Evolutionary conservation across 2,113 vertebrate species (phyloP).

Genomic region (Carollia perspicillata): DNA sequence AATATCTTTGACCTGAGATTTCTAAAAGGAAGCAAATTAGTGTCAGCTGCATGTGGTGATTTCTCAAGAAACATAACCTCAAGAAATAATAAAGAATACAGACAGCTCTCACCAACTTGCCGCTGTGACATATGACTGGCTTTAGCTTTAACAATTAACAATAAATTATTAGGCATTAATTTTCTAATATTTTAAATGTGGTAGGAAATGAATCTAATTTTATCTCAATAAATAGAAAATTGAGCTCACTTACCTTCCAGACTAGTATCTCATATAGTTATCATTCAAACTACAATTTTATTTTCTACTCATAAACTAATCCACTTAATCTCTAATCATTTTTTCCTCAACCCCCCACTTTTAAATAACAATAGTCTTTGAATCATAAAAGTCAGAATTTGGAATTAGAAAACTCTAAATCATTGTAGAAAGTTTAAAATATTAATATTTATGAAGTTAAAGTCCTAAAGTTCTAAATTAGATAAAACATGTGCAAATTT

Average conservation of each 20-base stretch:
- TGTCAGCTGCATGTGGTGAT: slow-evolving; percentile 1
- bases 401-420: not conserved
- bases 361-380: not conserved
- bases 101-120: not conserved
- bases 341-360: not conserved
- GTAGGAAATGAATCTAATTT: slow-evolving; percentile 1
- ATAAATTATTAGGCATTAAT: not conserved
- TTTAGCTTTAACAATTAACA: slow-evolving; percentile 47
- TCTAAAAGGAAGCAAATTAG: slow-evolving; percentile 60
- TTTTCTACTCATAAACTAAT: slow-evolving; percentile 10
- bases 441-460: slow-evolving; percentile 2
- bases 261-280: not conserved
- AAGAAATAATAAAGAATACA: slow-evolving; percentile 11
- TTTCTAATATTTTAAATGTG: not conserved
- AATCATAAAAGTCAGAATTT: slow-evolving; percentile 8
- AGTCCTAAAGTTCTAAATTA: not conserved
- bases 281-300: not conserved
- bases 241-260: not conserved
- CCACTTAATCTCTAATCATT: not conserved
- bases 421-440: not conserved
- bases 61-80: not conserved
- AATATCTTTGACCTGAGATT: not conserved
- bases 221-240: slow-evolving; percentile 22
- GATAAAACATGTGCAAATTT: not conserved
- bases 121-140: slow-evolving; percentile 20